These are phyloP conservation scores for Turritopsis dohrnii DNA, from an alignment of 30 jellyfish, hydroid and myxozoan species.

Conservation along the genomic window DNA sequence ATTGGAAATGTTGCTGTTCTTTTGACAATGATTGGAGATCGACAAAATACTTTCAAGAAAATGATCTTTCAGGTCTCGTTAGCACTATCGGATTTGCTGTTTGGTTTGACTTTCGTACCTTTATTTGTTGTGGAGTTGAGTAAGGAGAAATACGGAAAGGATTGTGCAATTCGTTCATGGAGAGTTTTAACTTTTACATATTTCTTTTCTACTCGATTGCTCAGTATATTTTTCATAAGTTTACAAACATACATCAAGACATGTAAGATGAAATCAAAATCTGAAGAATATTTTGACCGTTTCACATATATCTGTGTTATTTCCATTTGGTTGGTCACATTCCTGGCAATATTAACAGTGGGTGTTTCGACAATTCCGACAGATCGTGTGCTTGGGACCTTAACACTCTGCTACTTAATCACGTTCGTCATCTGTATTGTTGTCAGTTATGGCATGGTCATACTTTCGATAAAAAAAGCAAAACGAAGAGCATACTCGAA, in stretches of 20 bases:
- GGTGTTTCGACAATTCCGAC: neutral
- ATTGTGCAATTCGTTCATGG: constrained; percentile 35
- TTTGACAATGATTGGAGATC: neutral
- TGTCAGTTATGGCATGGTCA: constrained; percentile 10
- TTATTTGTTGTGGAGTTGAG: constrained; percentile 22
- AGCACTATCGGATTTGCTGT: constrained; percentile 18
- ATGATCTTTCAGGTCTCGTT: neutral
- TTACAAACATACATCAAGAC: constrained; percentile 30
- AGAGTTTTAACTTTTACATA: constrained; percentile 28
- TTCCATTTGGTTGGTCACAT: constrained; percentile 16
- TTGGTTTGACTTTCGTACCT: constrained; percentile 25
- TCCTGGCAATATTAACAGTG: neutral
- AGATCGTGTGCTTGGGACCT: neutral
- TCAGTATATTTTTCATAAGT: constrained; percentile 21
- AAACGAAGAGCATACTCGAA: constrained; percentile 11
- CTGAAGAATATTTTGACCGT: neutral
- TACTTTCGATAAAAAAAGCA: constrained; percentile 13
- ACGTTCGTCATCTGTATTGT: constrained; percentile 8
- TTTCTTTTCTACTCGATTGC: constrained; percentile 33
- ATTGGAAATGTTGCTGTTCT: constrained; percentile 6
- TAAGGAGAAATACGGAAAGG: neutral
- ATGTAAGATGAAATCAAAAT: neutral
- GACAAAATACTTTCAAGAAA: constrained; percentile 9
- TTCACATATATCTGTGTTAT: neutral
- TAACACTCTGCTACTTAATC: constrained; percentile 2